Base-by-base conservation (phyloP, 2,888 invertebrate genomes). In the Drosophila monieri region DNA sequence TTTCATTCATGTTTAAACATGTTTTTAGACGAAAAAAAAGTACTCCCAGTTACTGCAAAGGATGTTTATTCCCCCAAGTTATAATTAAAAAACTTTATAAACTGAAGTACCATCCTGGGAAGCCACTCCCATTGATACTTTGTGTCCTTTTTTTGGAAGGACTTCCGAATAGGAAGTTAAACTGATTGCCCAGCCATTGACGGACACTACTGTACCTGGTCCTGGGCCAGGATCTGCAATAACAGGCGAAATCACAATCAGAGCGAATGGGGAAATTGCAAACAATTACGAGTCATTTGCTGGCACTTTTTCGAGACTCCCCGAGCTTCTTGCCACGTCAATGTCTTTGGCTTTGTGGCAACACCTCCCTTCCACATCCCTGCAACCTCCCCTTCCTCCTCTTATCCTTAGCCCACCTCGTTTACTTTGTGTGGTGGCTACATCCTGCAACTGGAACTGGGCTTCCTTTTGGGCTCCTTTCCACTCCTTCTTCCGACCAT, bases 391-490 rank as follows among this genome's bases (percentile, higher is more conserved):
- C n/a, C n/a, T n/a, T n/a, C n/a, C n/a, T 32, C 15, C 51, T 49
- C 12, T 12, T 32, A 12, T 32, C 12, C 32, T 35, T 15, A 21
- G 30, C 18, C 72, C 48, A 73, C 59, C 64, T 69, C 76, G 80
- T 76, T 80, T 78, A 67, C 70, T 80, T 61, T 73, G 69, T 85
- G 79, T 56, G 71, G 79, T 56, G 71, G 71, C 65, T 66, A 70
- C 55, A 73, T 71, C 73, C 85, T 65, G 72, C 56, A 39, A 35
- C 35, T 35, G 35, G 35, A 6, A 54, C 30, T 59, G 64, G 68
- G 48, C 21, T 65, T 70, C 39, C 55, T n/a, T 27, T 27, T 27
- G 27, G 27, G 27, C 27, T 55, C 48, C 59, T 55, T 30, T 23
- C 37, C 48, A 52, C 41, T 46, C 30, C 41, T 41, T 23, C 30